Base-by-base conservation (phyloP, 1,140 invertebrate genomes). In the Euura lappo region DNA sequence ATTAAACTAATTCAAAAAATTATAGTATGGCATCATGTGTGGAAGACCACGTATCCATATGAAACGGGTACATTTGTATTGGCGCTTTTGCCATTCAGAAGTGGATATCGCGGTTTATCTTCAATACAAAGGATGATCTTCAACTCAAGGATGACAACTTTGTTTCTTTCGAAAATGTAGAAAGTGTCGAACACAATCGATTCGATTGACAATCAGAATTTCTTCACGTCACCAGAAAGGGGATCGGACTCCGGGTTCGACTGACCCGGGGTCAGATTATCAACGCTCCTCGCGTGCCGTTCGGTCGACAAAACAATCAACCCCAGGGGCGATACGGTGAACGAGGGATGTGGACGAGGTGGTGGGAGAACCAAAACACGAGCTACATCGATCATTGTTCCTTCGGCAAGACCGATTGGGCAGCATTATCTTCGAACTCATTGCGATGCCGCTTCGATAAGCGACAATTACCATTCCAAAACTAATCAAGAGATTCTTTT, bases 251-350 rank as follows among this genome's bases (percentile, higher is more conserved):
- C 28, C 28, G 51, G 51, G 13, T 60, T 60, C 51, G 51, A 60
- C 10, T 60, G 51, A 8, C 3, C 51, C 8, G 51, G 51, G 51
- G 51, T 60, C 51, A 60, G 51, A 60, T 60, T 60, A 60, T 60
- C 13, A 60, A 60, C 4, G 51, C 51, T 60, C 51, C 13, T 60
- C 51, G 51, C 51, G 51, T 60, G 51, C 51, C 51, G 51, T 60
- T n/a, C 51, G 51, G 51, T 60, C 51, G 51, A 60, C 51, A 60
- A 60, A 60, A 60, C 51, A 60, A 60, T 60, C 51, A 60, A 60
- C 51, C 51, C 51, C 51, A n/a, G 51, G 51, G 51, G 51, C 51
- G 51, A 60, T 60, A 60, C 8, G 51, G 51, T 8, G 3, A 11
- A 60, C 51, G 2, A n/a, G 51, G 51, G 51, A 3, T 60, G 13